phyloP scores from a whole-genome alignment of 2,113 vertebrate genomes.

The Megaceryle torquata region DNA sequence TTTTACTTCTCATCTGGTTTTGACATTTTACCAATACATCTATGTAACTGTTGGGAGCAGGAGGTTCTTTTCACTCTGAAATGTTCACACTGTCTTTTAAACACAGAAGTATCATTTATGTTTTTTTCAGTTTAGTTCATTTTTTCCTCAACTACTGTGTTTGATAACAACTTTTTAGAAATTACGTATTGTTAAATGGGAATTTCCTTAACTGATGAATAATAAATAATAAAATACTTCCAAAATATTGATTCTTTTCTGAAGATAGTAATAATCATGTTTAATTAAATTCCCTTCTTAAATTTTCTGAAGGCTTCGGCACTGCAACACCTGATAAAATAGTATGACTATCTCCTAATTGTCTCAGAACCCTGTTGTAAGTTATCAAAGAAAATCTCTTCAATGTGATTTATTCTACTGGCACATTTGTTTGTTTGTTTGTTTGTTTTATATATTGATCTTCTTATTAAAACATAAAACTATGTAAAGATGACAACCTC shows the following conservation, averaged over 20 bases:
- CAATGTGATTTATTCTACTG: neutral
- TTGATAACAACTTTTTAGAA: neutral
- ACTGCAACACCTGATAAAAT: conserved; percentile 38
- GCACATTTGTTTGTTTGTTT: neutral
- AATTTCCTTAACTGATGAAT: neutral
- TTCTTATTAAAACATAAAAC: neutral
- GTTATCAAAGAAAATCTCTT: neutral
- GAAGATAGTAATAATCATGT: neutral
- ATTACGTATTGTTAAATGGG: neutral
- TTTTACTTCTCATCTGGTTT: conserved; percentile 38
- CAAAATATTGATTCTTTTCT: neutral
- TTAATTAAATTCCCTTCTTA: conserved; percentile 37
- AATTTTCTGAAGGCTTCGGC: conserved; percentile 38
- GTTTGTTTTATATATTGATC: neutral
- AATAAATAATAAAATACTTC: conserved; percentile 22
- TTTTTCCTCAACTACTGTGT: neutral
- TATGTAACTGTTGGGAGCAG: neutral
- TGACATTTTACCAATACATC: conserved; percentile 3
- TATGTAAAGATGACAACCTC: neutral
- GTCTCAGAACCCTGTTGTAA: neutral
- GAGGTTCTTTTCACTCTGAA: neutral
- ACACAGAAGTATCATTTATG: neutral
- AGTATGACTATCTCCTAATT: neutral
- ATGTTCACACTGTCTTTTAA: neutral
- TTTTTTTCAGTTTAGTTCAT: neutral